Conservation (phyloP, 2,797 vertebrate species). For the Petrocephalus sullivani region DNA sequence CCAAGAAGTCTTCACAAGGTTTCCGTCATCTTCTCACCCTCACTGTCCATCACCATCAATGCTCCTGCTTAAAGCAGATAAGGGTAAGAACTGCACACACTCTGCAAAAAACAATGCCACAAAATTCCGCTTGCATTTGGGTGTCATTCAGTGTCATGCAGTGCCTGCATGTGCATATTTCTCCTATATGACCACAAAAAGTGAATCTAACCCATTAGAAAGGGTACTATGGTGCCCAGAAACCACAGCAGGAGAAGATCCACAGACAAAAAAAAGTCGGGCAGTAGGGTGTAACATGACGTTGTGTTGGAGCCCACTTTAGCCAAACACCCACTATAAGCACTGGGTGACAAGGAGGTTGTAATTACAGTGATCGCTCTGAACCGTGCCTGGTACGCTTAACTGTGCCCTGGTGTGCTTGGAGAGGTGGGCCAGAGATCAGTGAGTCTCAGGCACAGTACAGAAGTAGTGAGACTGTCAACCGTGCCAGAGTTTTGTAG, state of each 20-base stretch:
- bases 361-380: neutral
- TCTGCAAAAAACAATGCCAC: neutral
- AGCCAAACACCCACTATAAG: neutral
- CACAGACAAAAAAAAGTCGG: too few relatives aligned
- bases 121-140: neutral
- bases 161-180: too few relatives aligned
- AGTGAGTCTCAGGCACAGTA: neutral
- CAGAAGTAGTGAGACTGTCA: neutral
- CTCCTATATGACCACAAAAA: too few relatives aligned
- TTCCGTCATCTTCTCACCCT: neutral
- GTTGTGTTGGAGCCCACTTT: neutral
- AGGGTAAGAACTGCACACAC: neutral
- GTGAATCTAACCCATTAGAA: too few relatives aligned
- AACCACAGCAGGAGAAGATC: too few relatives aligned
- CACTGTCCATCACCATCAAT: neutral
- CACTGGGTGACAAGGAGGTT: neutral
- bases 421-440: neutral
- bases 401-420: neutral
- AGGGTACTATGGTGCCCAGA: too few relatives aligned
- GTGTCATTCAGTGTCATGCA: too few relatives aligned
- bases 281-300: too few relatives aligned
- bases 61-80: neutral
- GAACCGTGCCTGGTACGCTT: neutral
- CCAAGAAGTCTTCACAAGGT: neutral
- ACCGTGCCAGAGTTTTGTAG: neutral